phyloP scores from a whole-genome alignment of 2,797 vertebrate genomes.

The Aplochiton taeniatus region DNA sequence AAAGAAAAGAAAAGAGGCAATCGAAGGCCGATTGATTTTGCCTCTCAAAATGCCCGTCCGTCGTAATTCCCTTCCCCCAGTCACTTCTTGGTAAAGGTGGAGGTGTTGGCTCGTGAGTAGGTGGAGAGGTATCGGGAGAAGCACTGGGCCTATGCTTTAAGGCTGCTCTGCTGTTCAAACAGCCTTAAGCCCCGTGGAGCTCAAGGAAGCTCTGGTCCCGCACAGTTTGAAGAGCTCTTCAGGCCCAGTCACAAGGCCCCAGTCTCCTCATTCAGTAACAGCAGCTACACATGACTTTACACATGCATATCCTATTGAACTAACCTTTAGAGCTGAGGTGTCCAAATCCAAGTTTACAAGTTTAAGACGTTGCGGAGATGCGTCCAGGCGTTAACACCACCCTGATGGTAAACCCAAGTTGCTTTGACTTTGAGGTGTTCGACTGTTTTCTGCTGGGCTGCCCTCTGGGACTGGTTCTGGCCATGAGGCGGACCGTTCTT shows the following conservation, averaged over 20 bases:
- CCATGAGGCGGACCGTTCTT: slow-evolving; percentile 94
- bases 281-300: too few relatives aligned
- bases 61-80: slow-evolving; percentile 37
- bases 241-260: too few relatives aligned
- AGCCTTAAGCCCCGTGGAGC: slow-evolving; percentile 31
- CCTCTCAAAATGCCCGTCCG: too few relatives aligned
- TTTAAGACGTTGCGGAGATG: slow-evolving; percentile 82
- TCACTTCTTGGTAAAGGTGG: slow-evolving; percentile 42
- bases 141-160: slow-evolving; percentile 21
- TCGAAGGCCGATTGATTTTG: slow-evolving; percentile 41
- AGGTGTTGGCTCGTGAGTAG: slow-evolving; percentile 26
- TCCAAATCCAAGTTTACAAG: too few relatives aligned
- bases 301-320: too few relatives aligned
- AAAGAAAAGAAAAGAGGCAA: slow-evolving; percentile 28
- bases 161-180: slow-evolving; percentile 40
- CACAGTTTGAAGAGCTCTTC: slow-evolving; percentile 25
- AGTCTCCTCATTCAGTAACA: too few relatives aligned
- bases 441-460: slow-evolving; percentile 97
- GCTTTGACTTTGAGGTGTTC: slow-evolving; percentile 94
- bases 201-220: slow-evolving; percentile 1
- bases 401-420: slow-evolving; percentile 82
- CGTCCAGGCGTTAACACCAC: slow-evolving; percentile 70
- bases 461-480: slow-evolving; percentile 92
- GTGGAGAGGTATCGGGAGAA: slow-evolving; percentile 23
- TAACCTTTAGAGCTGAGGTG: too few relatives aligned